Conservation (phyloP, 1,140 invertebrate species). For the Rhyacophila brunnea region DNA sequence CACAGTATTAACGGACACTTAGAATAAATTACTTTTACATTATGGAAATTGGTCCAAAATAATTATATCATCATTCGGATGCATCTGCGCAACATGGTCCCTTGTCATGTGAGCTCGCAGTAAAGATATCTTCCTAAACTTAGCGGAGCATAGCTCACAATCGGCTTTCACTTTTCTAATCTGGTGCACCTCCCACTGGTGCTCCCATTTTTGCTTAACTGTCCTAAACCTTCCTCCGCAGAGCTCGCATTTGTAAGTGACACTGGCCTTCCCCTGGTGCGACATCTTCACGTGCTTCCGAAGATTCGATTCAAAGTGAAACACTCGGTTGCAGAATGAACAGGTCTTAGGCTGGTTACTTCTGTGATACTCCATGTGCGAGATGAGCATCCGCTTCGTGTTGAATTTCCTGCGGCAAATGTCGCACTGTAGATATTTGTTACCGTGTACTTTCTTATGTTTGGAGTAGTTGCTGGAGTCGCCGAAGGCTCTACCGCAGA, state of each 20-base stretch:
- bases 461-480: conserved; percentile 54
- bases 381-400: conserved; percentile 49
- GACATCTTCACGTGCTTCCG: conserved; percentile 48
- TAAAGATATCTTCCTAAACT: conserved; percentile 40
- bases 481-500: conserved; percentile 52
- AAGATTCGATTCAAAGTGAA: conserved; percentile 47
- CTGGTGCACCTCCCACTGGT: conserved; percentile 48
- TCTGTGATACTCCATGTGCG: conserved; percentile 50
- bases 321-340: conserved; percentile 42
- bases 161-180: conserved; percentile 48
- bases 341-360: conserved; percentile 43
- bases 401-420: conserved; percentile 51
- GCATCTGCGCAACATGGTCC: conserved; percentile 9
- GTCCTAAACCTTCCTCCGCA: conserved; percentile 43
- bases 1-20: no score
- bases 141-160: conserved; percentile 43
- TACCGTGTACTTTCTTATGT: conserved; percentile 53
- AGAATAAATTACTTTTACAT: no score
- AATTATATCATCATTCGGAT: no score
- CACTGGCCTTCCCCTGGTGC: conserved; percentile 37
- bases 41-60: no score
- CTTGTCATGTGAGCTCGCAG: conserved; percentile 19
- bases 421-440: conserved; percentile 47
- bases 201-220: conserved; percentile 52
- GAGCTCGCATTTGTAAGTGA: conserved; percentile 43